Conservation (phyloP, 2,888 invertebrate genomes). For the Dynastes maya region DNA sequence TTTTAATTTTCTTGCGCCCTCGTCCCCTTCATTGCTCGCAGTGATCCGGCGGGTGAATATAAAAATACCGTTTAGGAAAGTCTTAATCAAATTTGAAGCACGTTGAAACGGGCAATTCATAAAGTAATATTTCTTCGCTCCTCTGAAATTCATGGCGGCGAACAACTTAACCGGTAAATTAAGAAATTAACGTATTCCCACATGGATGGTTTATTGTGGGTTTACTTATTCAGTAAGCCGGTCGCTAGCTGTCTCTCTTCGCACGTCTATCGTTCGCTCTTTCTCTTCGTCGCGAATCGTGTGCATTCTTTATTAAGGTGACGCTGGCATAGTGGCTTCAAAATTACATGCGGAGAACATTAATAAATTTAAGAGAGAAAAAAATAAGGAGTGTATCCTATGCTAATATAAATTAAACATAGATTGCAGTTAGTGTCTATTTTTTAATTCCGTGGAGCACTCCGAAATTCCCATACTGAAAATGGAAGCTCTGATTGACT, state of each 20-base stretch:
- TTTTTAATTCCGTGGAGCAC: too few relatives aligned
- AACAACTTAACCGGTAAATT: slow-evolving; percentile 70
- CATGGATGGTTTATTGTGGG: slow-evolving; percentile 70
- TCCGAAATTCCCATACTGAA: too few relatives aligned
- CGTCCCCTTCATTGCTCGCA: slow-evolving; percentile 11
- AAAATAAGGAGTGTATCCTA: too few relatives aligned
- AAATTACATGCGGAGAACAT: slow-evolving; percentile 19
- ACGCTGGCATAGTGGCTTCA: not conserved
- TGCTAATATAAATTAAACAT: too few relatives aligned
- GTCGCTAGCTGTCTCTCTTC: slow-evolving; percentile 22
- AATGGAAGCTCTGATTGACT: too few relatives aligned
- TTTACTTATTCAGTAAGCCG: slow-evolving; percentile 67
- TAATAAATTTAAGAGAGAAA: not conserved
- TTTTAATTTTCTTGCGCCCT: slow-evolving; percentile 45
- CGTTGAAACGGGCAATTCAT: slow-evolving; percentile 67
- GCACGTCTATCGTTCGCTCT: slow-evolving; percentile 37
- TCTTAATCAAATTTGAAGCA: slow-evolving; percentile 67
- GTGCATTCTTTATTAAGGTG: slow-evolving; percentile 67
- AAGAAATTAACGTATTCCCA: slow-evolving; percentile 72
- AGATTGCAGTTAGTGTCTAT: too few relatives aligned
- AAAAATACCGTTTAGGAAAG: slow-evolving; percentile 59
- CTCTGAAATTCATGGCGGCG: slow-evolving; percentile 68
- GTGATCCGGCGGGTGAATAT: slow-evolving; percentile 50
- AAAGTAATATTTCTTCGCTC: slow-evolving; percentile 68
- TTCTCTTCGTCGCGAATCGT: slow-evolving; percentile 65